phyloP scores from a whole-genome alignment of 2,888 invertebrate genomes.

The Drosophila longiperda region DNA sequence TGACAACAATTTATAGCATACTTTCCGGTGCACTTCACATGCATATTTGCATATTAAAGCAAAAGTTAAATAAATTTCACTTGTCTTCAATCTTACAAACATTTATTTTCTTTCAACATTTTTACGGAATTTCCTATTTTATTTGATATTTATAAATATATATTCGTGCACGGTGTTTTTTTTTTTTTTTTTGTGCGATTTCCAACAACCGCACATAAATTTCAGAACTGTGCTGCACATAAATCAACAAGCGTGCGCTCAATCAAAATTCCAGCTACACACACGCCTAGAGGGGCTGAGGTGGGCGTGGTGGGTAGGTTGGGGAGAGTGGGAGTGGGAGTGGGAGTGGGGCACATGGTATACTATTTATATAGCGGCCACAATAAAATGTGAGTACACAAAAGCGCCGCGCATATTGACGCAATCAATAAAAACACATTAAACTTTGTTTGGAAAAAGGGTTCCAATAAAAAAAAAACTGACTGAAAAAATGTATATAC shows the following conservation, averaged over 20 bases:
- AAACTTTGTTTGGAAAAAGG: constrained; percentile 60
- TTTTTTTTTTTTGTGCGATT: constrained; percentile 27
- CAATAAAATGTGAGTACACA: constrained; percentile 41
- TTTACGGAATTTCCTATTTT: constrained; percentile 5
- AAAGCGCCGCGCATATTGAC: constrained; percentile 41
- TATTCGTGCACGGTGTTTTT: constrained; percentile 12
- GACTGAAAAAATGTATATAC: constrained; percentile 3
- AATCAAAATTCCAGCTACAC: constrained; percentile 62
- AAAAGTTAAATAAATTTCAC: constrained; percentile 25
- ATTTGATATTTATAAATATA: constrained; percentile 13
- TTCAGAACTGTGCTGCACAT: constrained; percentile 62
- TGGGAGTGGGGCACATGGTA: not conserved
- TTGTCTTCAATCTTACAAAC: constrained; percentile 13
- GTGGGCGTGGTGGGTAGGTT: not conserved
- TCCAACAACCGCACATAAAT: constrained; percentile 64
- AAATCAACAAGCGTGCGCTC: constrained; percentile 69
- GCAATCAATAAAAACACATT: constrained; percentile 72
- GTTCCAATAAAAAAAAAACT: not conserved
- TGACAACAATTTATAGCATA: constrained; percentile 33
- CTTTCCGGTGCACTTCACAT: constrained; percentile 1
- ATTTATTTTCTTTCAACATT: constrained; percentile 4
- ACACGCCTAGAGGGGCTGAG: constrained; percentile 11
- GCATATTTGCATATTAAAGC: constrained; percentile 23
- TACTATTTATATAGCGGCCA: constrained; percentile 43
- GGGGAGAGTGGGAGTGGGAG: constrained; percentile 1